Percentiles rank a stretch among this genome's conserved stretches.
Conservation (phyloP, 1,140 invertebrate genomes). For the Aphaenogaster rudis region DNA sequence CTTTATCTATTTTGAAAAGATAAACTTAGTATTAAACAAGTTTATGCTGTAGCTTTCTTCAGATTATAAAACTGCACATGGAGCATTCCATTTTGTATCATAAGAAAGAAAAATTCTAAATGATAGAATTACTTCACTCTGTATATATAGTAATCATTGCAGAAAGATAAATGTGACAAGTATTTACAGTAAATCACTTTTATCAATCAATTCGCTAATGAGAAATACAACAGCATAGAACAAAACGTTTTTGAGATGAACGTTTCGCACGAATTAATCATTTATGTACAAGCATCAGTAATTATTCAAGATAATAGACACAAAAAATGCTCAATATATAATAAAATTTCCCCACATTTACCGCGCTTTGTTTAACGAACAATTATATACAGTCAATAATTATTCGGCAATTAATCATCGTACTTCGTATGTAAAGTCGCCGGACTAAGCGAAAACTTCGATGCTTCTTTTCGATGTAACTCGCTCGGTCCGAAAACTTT, state of each 20-base stretch:
- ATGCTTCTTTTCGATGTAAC: background rate
- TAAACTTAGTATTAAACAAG: background rate
- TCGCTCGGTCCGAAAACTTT: slow-evolving; percentile 14
- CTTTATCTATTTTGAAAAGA: background rate
- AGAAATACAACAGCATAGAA: background rate
- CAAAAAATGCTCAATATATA: background rate
- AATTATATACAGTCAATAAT: slow-evolving; percentile 38
- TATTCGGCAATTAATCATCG: slow-evolving; percentile 2
- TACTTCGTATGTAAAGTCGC: background rate
- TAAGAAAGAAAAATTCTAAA: slow-evolving; percentile 1
- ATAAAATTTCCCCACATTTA: slow-evolving; percentile 38
- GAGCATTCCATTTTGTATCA: slow-evolving; percentile 8
- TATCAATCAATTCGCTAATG: background rate
- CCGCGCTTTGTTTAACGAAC: background rate
- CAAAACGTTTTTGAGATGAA: background rate
- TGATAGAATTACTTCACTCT: slow-evolving; percentile 30
- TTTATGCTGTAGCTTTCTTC: background rate
- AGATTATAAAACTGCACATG: background rate
- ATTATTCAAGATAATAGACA: slow-evolving; percentile 4
- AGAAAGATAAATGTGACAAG: background rate
- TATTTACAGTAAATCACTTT: background rate
- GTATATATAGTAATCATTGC: background rate
- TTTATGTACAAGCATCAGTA: background rate
- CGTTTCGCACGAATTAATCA: background rate
- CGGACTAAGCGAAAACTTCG: background rate